Conservation (phyloP, 2,113 vertebrate genomes). For the Poecile atricapillus region DNA sequence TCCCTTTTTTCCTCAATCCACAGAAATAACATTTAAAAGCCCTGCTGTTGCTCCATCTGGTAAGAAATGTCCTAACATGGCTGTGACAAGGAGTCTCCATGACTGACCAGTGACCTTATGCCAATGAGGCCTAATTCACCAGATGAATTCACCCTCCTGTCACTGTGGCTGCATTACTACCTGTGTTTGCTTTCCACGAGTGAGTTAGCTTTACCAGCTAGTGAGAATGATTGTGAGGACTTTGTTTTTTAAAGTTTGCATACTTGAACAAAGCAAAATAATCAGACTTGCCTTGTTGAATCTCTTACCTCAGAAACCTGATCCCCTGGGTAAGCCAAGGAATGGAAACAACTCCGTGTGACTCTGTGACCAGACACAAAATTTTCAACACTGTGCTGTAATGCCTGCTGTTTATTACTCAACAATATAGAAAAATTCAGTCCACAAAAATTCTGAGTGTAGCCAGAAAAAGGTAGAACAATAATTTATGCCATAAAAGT, state of each 20-base stretch:
- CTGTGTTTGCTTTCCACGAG: neutral
- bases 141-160: neutral
- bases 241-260: neutral
- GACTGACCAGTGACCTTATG: neutral
- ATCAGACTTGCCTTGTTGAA: neutral
- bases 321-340: neutral
- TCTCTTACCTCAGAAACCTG: constrained; percentile 5
- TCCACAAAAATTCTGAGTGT: neutral
- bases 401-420: neutral
- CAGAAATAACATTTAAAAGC: neutral
- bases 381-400: neutral
- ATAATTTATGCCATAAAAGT: neutral
- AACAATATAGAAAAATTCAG: neutral
- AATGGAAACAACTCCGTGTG: neutral
- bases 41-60: neutral
- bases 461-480: neutral
- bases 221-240: neutral
- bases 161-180: neutral
- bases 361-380: fast-evolving
- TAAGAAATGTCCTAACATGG: neutral
- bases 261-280: constrained; percentile 7
- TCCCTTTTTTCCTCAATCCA: neutral
- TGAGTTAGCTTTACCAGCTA: neutral
- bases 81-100: neutral
- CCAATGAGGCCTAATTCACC: neutral